Base-by-base conservation (phyloP, 2,888 invertebrate species). In the Mythimna ferrago region DNA sequence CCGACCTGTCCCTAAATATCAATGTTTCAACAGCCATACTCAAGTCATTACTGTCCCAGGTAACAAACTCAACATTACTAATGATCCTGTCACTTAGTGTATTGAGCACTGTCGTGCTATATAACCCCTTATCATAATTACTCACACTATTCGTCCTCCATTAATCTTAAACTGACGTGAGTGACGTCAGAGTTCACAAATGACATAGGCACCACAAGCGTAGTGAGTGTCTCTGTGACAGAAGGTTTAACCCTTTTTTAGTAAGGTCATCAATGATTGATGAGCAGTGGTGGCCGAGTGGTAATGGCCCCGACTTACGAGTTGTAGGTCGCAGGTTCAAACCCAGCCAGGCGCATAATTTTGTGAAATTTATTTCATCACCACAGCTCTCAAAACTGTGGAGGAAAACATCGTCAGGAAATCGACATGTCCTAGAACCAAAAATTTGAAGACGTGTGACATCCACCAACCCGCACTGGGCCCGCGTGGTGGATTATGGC, bases 161-260 rank as follows among this genome's bases (percentile, higher is more conserved):
- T 82, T 71, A 82, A 79, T 78, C 72, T 71, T 56, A 71, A 71
- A 67, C 72, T 78, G 79, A 82, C 79, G 14, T 57, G 7, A 1
- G 41, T 79, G 66, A 67, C 73, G 66, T 78, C 79, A 67, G 9
- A 21, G 41, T 19, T 62, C 19, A 51, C 38, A 71, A 66, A 56
- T 82, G 16, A 64, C n/a, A 32, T 48, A 60, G 26, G 16, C 14
- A 26, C 21, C 6, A 16, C 9, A 6, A 53, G 48, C 0, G 11
- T 32, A 9, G 6, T 19, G 11, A 11, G 0, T 48, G 14, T 48
- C 48, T n/a, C 10, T 38, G 1, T 21, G 21, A 14, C 54, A 78
- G 79, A 58, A 78, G 63, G 51, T n/a, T 6, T 41, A 56, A 38
- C 21, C 10, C 21, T 3, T 26, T 10, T 11, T 1, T 16, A 16